These are phyloP conservation scores for Cathartes aura DNA, from an alignment of 2,113 vertebrate genomes.

Conservation along the genomic window DNA sequence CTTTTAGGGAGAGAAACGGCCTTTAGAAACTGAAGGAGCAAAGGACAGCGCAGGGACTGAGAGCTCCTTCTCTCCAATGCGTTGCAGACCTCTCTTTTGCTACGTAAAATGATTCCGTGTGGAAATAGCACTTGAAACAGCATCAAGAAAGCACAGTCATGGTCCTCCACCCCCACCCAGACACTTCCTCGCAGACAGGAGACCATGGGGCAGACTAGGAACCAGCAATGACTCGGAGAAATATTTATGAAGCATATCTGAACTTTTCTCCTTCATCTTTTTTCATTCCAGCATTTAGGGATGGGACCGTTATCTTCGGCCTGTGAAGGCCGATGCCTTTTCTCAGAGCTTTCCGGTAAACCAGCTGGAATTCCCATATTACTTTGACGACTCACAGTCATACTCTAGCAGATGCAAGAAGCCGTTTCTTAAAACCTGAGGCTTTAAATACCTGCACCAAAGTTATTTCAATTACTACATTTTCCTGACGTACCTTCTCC, in stretches of 20 bases:
- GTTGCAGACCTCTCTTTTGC: background rate
- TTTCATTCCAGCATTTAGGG: background rate
- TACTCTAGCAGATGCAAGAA: background rate
- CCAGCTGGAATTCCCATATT: background rate
- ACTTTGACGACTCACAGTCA: background rate
- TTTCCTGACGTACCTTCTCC: background rate
- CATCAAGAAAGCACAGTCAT: background rate
- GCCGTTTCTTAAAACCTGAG: background rate
- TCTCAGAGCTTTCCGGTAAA: background rate
- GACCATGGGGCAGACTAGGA: background rate
- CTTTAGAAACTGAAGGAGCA: background rate
- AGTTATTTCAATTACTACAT: background rate
- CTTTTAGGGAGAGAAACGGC: background rate
- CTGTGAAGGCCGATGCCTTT: background rate
- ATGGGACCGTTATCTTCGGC: background rate
- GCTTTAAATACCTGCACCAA: background rate
- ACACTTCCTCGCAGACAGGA: background rate
- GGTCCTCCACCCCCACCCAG: background rate
- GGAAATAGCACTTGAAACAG: background rate
- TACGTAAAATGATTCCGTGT: background rate
- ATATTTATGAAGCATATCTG: background rate
- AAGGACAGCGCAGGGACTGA: too few relatives aligned
- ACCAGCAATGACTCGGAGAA: background rate
- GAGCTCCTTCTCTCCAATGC: accelerated
- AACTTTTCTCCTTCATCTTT: background rate